Percentiles rank a stretch among this genome's conserved stretches.
Evolutionary conservation across 2,797 vertebrate genomes (phyloP).

Genomic region (Hippopotamyrus pictus): DNA sequence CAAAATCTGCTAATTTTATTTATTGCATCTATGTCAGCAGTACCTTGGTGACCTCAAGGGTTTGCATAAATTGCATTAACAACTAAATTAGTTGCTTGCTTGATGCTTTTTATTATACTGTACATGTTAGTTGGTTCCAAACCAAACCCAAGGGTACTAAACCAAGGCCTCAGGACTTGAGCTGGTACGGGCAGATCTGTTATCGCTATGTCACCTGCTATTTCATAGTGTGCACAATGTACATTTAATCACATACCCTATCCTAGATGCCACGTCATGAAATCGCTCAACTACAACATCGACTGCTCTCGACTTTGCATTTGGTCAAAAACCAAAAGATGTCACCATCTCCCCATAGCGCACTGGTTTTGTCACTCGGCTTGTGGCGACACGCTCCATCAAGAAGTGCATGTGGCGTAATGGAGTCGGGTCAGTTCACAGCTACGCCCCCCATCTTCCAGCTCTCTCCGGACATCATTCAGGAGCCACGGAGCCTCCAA

Average conservation of each 20-base stretch:
- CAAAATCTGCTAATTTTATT: conserved; percentile 6
- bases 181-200: background rate
- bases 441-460: background rate
- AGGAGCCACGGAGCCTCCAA: background rate
- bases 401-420: background rate
- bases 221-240: background rate
- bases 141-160: background rate
- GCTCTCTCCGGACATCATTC: background rate
- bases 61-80: background rate
- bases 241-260: background rate
- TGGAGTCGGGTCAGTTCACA: background rate
- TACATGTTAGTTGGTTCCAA: background rate
- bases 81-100: background rate
- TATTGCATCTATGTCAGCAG: background rate
- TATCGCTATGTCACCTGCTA: background rate
- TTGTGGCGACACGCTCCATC: no score
- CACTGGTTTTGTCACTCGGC: background rate
- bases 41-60: background rate
- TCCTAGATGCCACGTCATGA: background rate
- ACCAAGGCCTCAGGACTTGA: background rate
- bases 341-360: background rate
- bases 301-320: background rate
- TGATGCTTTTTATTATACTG: background rate
- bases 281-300: background rate
- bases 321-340: background rate